phyloP scores from a whole-genome alignment of 2,113 vertebrate genomes.

The Otis tarda region DNA sequence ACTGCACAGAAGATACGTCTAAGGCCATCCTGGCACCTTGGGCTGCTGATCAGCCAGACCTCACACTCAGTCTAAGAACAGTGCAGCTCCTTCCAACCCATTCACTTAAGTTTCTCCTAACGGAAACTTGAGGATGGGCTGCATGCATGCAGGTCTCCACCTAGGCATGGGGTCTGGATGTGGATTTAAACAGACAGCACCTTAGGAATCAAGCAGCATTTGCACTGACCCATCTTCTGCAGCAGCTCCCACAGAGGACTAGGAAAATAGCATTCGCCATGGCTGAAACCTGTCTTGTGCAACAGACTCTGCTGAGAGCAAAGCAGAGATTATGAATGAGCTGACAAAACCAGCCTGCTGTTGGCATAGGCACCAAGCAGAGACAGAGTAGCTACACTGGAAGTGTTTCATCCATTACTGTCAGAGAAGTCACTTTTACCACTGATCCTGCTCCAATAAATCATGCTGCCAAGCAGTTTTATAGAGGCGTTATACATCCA shows the following conservation, averaged over 20 bases:
- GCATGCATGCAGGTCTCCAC: background rate
- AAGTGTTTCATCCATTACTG: constrained; percentile 60
- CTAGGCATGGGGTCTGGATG: background rate
- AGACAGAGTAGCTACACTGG: constrained; percentile 24
- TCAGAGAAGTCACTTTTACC: constrained; percentile 55
- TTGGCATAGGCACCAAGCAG: constrained; percentile 39
- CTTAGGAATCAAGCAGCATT: background rate
- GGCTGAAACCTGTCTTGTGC: background rate
- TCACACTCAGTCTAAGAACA: background rate
- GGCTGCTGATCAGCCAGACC: background rate
- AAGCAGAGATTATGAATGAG: constrained; percentile 67
- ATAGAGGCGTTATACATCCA: constrained; percentile 40
- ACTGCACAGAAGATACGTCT: accelerated
- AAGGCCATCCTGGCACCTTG: background rate
- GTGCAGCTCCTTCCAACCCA: background rate
- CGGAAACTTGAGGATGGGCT: accelerated
- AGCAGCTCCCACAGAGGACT: background rate
- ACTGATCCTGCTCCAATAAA: constrained; percentile 54
- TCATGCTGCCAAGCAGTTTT: constrained; percentile 61
- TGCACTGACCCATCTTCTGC: background rate
- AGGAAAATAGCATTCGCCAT: background rate
- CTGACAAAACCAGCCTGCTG: constrained; percentile 61
- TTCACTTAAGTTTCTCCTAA: background rate
- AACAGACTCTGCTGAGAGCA: constrained; percentile 25
- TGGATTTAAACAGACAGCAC: background rate